Evolutionary conservation across 2,888 invertebrate genomes (phyloP).

Genomic region (Marasmarcha lunaedactyla): DNA sequence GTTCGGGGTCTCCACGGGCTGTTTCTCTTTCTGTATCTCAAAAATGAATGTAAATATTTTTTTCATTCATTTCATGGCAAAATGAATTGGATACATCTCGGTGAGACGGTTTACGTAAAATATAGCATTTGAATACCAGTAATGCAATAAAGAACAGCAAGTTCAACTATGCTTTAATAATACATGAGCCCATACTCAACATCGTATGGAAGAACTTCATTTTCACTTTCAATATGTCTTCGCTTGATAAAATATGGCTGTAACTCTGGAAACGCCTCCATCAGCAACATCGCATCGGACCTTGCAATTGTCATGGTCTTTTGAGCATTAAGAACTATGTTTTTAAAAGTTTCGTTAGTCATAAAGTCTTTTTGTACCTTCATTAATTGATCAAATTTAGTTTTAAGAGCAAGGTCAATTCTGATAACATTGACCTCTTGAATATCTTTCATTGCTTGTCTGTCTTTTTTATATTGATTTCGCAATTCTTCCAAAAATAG

Average conservation of each 20-base stretch:
- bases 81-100: too few species aligned
- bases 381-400: conserved; percentile 28
- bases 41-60: too few species aligned
- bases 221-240: neutral
- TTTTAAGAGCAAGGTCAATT: conserved; percentile 28
- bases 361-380: conserved; percentile 32
- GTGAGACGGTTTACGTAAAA: too few species aligned
- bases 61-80: too few species aligned
- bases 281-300: conserved; percentile 18
- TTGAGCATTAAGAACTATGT: conserved; percentile 37
- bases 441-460: conserved; percentile 34
- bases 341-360: conserved; percentile 36
- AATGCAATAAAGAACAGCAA: too few species aligned
- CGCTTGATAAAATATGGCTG: conserved; percentile 13
- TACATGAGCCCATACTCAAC: neutral
- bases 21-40: too few species aligned
- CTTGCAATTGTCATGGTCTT: conserved; percentile 25
- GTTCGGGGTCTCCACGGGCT: too few species aligned
- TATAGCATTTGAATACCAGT: too few species aligned
- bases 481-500: conserved; percentile 41
- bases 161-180: too few species aligned
- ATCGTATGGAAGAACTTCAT: neutral
- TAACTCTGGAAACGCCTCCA: conserved; percentile 40
- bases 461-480: conserved; percentile 37
- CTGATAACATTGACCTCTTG: conserved; percentile 34